phyloP scores from a whole-genome alignment of 2,888 invertebrate genomes.

The Macrosiphum euphorbiae region DNA sequence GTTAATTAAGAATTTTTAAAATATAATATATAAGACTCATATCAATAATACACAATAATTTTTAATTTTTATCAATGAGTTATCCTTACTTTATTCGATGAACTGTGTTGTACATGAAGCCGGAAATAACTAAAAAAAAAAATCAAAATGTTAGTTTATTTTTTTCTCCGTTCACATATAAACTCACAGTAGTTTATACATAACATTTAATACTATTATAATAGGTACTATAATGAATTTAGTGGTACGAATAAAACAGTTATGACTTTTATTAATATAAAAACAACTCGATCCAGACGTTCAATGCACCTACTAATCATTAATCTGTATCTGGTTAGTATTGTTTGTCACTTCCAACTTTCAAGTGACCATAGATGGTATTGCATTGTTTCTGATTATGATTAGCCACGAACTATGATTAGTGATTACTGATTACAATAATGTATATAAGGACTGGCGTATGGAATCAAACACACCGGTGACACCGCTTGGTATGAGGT shows the following conservation, averaged over 20 bases:
- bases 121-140: background rate
- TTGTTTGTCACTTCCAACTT: background rate
- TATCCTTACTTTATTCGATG: background rate
- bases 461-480: background rate
- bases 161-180: background rate
- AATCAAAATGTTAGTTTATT: background rate
- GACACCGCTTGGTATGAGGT: background rate
- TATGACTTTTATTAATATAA: background rate
- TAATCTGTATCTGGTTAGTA: background rate
- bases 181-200: background rate
- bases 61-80: too few species aligned
- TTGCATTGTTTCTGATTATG: background rate
- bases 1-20: too few species aligned
- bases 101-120: background rate
- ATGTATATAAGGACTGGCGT: background rate
- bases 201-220: background rate
- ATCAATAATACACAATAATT: too few species aligned
- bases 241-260: background rate
- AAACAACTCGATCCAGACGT: background rate
- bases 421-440: background rate
- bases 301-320: background rate
- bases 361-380: background rate
- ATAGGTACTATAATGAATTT: background rate
- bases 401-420: background rate
- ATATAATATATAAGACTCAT: too few species aligned